Evolutionary conservation across 2,888 invertebrate species (phyloP), one percentile per base, ranked within the genome.

Genomic region (Cephus spinipes): DNA sequence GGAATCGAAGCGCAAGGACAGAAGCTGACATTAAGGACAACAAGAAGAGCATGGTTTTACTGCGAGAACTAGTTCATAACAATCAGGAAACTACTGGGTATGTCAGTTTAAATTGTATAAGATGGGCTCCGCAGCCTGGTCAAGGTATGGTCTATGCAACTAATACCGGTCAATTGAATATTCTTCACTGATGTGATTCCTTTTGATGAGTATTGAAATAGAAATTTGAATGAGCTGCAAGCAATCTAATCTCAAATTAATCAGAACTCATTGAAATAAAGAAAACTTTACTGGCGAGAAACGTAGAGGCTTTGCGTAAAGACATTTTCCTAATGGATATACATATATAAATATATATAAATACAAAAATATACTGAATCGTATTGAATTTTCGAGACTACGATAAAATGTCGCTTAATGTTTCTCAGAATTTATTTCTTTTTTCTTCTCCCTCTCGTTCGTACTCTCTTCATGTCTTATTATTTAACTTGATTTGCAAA

Each of bases 131-230:
- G 0, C 94, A 94, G 74, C 94, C 96, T 0, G 97, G 97, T 0
- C 96, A 97, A 89, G 97, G 97, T 2, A 93, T 97, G 78, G 95
- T 97, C 75, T 97, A 96, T 91, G 97, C 96, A 33, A 97, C 97
- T 83, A 97, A 96, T 90, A 95, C 95, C 31, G 97, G 97, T 76
- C 95, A 96, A 87, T 93, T 97, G 82, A 95, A 95, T 87, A 94
- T 96, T 85, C 93, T 96, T 90, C 88, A 88, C 83, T 90, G 84
- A 55, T 31, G 4, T 33, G 30, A 55, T 78, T 15, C 71, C 12
- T 71, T 71, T 30, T 11, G 12, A 71, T 71, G 31, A 12, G 71
- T 71, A 71, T 71, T 11, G 71, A 30, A 71, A 30, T 11, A 71
- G 31, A 33, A 33, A 71, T 32, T 71, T 71, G 34, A 71, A 71